Evolutionary conservation across 2,888 invertebrate species (phyloP).

Genomic region (Acanthosoma haemorrhoidale): DNA sequence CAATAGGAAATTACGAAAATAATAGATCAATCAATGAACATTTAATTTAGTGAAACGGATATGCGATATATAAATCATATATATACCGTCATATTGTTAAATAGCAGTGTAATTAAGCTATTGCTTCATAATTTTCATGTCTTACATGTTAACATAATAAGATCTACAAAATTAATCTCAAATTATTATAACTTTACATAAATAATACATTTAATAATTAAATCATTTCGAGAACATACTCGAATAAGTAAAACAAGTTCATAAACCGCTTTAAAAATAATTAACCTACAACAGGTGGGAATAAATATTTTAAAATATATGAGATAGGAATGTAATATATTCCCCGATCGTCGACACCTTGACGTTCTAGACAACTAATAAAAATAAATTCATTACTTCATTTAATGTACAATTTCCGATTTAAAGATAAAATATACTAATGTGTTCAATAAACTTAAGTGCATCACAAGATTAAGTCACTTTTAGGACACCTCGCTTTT

Average conservation of each 20-base stretch:
- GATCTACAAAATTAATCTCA: neutral
- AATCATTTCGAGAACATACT: neutral
- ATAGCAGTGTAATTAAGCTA: slow-evolving; percentile 10
- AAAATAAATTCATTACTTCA: slow-evolving; percentile 14
- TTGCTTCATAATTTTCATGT: neutral
- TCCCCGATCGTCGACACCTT: slow-evolving; percentile 6
- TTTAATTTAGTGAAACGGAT: slow-evolving; percentile 28
- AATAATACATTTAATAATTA: slow-evolving; percentile 7
- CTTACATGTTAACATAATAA: neutral
- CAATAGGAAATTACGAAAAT: too few relatives aligned
- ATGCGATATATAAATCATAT: slow-evolving; percentile 25
- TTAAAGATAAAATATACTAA: neutral
- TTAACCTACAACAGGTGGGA: slow-evolving; percentile 19
- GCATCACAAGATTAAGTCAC: slow-evolving; percentile 20
- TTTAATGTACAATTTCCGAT: slow-evolving; percentile 18
- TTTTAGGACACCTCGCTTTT: slow-evolving; percentile 7
- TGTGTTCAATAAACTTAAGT: slow-evolving; percentile 16
- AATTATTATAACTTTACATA: neutral
- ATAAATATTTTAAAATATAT: slow-evolving; percentile 10
- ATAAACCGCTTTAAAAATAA: slow-evolving; percentile 2
- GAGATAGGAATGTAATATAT: slow-evolving; percentile 21
- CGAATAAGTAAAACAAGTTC: neutral
- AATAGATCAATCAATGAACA: slow-evolving; percentile 15
- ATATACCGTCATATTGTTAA: slow-evolving; percentile 16
- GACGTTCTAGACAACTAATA: slow-evolving; percentile 14